Base-by-base conservation (phyloP, 2,113 vertebrate genomes). In the Platichthys flesus region DNA sequence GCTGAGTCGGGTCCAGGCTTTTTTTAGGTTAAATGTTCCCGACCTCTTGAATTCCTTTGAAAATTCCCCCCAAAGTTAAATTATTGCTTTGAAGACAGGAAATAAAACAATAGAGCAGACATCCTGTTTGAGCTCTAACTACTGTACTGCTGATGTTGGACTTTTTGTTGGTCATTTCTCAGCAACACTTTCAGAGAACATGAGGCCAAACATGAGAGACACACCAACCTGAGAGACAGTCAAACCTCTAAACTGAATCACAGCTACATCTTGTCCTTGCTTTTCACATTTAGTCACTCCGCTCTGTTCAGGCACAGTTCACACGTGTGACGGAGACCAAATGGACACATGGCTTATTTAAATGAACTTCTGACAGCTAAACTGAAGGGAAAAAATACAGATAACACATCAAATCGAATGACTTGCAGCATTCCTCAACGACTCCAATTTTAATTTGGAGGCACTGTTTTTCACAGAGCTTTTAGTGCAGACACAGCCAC, bases 401-500 rank as follows among this genome's bases (percentile, higher is more conserved):
- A 73, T 69, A 86, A 76, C 79, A 69, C 78, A 82, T 83, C 63
- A 65, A 71, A 78, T 71, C 70, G 51, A 45, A 61, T 79, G 84
- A 77, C 58, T 78, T 42, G 42, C 74, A 26, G 77, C 67, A 35
- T 73, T 81, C 70, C 63, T 70, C 60, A 78, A 78, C 62, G 65
- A 86, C 78, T 84, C 73, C 67, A 66, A 68, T 79, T 87, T 92
- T 88, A 73, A 86, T 90, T 74, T 68, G 74, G 73, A 85, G 64
- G 47, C 72, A 78, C 84, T 63, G 72, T 92, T 90, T 88, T 86
- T 84, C 59, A 67, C 81, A 66, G 82, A 79, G 83, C 86, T 87
- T 92, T 92, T 86, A 92, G 90, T 62, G 52, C 87, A 78, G 69
- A 80, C 74, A 84, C 85, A 77, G 79, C 49, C 75, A 72, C 79